Conservation (phyloP, 2,888 invertebrate genomes). For the Parnassius glacialis region DNA sequence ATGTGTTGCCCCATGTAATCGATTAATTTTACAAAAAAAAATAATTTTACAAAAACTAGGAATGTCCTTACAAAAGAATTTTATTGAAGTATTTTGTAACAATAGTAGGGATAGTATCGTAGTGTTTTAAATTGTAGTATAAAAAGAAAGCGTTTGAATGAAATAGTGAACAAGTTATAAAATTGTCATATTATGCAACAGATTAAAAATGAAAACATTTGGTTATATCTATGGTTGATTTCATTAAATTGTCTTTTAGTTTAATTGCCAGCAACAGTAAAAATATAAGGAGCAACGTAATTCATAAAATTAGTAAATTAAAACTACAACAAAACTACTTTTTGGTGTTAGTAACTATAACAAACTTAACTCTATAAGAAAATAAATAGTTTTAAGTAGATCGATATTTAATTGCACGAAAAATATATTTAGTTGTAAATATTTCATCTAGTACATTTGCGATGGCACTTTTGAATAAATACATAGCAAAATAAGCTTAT, state of each 20-base stretch:
- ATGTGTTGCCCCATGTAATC: too few species aligned
- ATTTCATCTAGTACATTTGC: conserved; percentile 36
- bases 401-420: conserved; percentile 60
- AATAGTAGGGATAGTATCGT: too few species aligned
- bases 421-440: conserved; percentile 38
- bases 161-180: conserved; percentile 10
- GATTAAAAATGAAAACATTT: conserved; percentile 17
- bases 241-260: conserved; percentile 10
- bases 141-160: neutral
- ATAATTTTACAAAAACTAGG: too few species aligned
- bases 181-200: conserved; percentile 20
- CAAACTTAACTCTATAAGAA: conserved; percentile 55
- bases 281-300: conserved; percentile 30
- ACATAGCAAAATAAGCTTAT: conserved; percentile 62
- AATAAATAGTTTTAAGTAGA: conserved; percentile 67
- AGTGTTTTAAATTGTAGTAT: too few species aligned
- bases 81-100: too few species aligned
- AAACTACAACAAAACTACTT: conserved; percentile 61
- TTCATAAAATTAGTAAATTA: conserved; percentile 47
- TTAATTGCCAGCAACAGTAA: conserved; percentile 7
- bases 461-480: conserved; percentile 73
- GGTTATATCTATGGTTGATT: conserved; percentile 22
- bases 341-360: conserved; percentile 78
- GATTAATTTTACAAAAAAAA: too few species aligned
- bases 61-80: too few species aligned